Conservation (phyloP, 1,140 invertebrate genomes). For the Pseudomyrmex pallidus region DNA sequence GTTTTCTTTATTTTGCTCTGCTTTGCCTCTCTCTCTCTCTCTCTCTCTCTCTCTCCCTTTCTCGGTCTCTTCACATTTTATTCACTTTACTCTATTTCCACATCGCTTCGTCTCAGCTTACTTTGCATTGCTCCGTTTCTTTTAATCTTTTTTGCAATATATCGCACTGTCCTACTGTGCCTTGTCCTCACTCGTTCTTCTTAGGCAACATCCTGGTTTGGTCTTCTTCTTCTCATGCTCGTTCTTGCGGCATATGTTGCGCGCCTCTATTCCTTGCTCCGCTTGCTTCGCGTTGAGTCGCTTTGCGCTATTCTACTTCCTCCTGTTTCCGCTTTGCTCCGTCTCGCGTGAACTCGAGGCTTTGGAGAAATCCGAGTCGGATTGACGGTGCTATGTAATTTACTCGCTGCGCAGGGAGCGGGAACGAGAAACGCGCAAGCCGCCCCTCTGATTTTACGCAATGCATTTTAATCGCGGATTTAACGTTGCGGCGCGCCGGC, state of each 20-base stretch:
- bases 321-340: constrained; percentile 35
- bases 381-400: constrained; percentile 64
- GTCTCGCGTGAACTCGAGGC: constrained; percentile 46
- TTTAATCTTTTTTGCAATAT: neutral
- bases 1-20: neutral
- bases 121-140: constrained; percentile 16
- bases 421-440: neutral
- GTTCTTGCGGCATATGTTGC: neutral
- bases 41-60: neutral
- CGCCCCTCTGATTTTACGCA: constrained; percentile 70
- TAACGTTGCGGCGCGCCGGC: constrained; percentile 63
- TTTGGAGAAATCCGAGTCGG: constrained; percentile 63
- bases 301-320: constrained; percentile 29
- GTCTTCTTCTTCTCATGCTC: constrained; percentile 11
- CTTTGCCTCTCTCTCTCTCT: constrained; percentile 2
- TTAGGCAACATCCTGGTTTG: neutral
- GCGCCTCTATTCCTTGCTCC: constrained; percentile 7
- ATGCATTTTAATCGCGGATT: constrained; percentile 75
- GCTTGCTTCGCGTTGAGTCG: constrained; percentile 48
- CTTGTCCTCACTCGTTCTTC: constrained; percentile 13
- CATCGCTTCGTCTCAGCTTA: neutral
- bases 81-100: neutral
- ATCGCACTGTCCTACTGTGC: neutral
- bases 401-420: constrained; percentile 29
- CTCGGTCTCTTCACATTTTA: constrained; percentile 12